Base-by-base conservation (phyloP, 2,797 vertebrate species). In the Muscicapa striata region DNA sequence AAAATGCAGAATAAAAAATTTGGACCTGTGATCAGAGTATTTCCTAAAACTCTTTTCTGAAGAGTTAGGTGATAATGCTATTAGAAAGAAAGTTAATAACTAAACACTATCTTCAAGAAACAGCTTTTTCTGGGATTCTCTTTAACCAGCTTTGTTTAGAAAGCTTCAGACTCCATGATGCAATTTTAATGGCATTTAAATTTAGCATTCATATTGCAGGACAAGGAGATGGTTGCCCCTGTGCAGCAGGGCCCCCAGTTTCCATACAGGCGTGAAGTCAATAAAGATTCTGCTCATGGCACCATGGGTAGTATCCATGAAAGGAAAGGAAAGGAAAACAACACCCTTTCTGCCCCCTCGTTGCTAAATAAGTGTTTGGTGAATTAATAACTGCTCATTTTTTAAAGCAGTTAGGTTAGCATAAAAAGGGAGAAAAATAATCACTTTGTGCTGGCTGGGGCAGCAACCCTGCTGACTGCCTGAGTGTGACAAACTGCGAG, bases 171-270 rank as follows among this genome's bases (percentile, higher is more conserved):
- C 22, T 82, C 27, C 40, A 15, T 24, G 52, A 40, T 87, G 67
- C 52, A 83, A 64, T 52, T 95, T 90, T 82, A 94, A 94, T 90
- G 84, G 67, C 19, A 84, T 92, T 73, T 87, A 91, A 89, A 93
- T 97, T 95, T 89, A 87, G 43, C 82, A 79, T 68, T 76, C 34
- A 24, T 45, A 20, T 61, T 87, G 30, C 48, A 91, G 81, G 91
- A 93, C 36, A 76, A 89, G 90, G 54, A 69, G 26, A 63, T 52
- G 17, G 32, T n/a, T 78, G 67, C 29, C 45, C 74, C 41, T 6
- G 2, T 54, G 63, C 49, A 94, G 76, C 63, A 54, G 77, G 41
- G 46, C 15, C 66, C 52, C 20, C 26, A 0, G 0, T 41, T 81
- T 58, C 40, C 32, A 48, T 6, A 27, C 40, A 70, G 30, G 24